Evolutionary conservation across 2,113 vertebrate species (phyloP), one percentile per base, ranked within the genome.

Genomic region (Ophthalmolycus amberensis): DNA sequence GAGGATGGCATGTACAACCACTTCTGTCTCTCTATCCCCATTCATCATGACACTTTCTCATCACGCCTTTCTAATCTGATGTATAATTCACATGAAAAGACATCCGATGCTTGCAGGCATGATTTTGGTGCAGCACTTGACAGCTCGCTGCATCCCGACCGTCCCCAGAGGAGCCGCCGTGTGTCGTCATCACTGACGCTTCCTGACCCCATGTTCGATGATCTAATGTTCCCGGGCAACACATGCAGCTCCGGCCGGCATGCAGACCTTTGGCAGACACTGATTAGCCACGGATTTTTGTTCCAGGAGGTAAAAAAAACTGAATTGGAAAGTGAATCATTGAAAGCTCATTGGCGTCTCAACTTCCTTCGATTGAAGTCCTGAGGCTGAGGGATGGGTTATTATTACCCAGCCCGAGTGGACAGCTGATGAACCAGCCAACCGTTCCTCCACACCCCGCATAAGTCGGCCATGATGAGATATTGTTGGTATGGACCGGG

Each of bases 141-240:
- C 68, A 48, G 71, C 16, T 3, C 65, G 48, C 42, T 68, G 40
- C 40, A 29, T 22, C 79, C 64, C 20, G 22, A 84, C 64, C 4
- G 6, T 78, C 44, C 38, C 63, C 1, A 3, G 44, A 50, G 74
- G 72, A 71, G 37, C 48, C 6, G 6, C 34, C 22, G 52, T 25
- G 32, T 25, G 25, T 59, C 29, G 12, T 48, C 75, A 52, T 50
- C 76, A 12, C 73, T 8, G 79, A 71, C 52, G 83, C 66, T 37
- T 74, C 78, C 75, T 71, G 79, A 85, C 69, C 50, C 62, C 22
- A 1, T 59, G 56, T 65, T 52, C 80, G 79, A 18, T 70, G 75
- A 80, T 59, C 69, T 73, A 16, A 73, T 68, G 80, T 81, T 89
- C 64, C 86, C 73, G 52, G 82, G 89, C 79, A 75, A 85, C 75